phyloP scores from a whole-genome alignment of 2,888 invertebrate genomes.

The Cantharis rustica region DNA sequence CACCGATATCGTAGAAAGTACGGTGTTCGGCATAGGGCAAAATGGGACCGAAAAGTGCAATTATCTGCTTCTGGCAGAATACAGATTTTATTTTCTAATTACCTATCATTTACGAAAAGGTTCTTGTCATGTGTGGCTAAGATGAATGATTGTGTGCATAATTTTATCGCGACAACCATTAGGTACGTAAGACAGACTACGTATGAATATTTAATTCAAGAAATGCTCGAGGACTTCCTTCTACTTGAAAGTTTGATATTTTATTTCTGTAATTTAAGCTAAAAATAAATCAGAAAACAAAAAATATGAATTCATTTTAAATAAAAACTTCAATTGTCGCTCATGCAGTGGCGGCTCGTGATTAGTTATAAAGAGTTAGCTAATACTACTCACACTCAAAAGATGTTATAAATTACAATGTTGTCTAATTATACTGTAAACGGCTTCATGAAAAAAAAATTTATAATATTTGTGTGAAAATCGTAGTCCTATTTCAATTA shows the following conservation, averaged over 20 bases:
- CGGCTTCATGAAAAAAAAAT: too few species aligned
- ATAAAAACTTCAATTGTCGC: too few species aligned
- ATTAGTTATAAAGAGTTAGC: too few species aligned
- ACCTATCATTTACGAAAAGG: neutral
- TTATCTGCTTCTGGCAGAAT: neutral
- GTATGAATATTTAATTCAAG: neutral
- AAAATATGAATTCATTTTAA: too few species aligned
- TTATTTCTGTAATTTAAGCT: neutral
- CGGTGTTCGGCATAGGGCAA: neutral
- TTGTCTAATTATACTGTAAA: too few species aligned
- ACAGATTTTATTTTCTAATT: neutral
- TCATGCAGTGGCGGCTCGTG: too few species aligned
- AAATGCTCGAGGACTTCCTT: neutral
- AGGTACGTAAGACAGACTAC: neutral
- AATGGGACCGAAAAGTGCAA: neutral
- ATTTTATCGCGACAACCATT: neutral
- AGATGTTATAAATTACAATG: too few species aligned
- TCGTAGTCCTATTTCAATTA: too few species aligned
- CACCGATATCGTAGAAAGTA: constrained; percentile 2
- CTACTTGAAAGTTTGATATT: neutral
- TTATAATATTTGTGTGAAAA: too few species aligned
- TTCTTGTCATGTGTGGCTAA: neutral
- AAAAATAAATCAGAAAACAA: neutral
- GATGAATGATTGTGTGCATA: neutral
- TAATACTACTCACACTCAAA: too few species aligned